These are phyloP conservation scores for Cottoperca gobio DNA, from an alignment of 2,797 vertebrate species.

Conservation along the genomic window DNA sequence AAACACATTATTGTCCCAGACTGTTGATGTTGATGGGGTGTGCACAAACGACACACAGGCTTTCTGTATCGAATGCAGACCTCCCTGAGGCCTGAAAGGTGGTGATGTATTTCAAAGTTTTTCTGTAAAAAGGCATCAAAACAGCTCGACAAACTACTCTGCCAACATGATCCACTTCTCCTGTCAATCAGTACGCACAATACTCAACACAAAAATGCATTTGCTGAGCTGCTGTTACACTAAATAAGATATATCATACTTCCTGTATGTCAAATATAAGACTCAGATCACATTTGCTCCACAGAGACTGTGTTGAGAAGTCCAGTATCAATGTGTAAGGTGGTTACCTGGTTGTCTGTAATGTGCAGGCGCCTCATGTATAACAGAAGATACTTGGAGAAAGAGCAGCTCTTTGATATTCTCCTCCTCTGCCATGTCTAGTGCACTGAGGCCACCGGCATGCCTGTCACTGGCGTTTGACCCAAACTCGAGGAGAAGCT, in stretches of 20 bases:
- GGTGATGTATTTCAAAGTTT: background rate
- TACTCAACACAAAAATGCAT: background rate
- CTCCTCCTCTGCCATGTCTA: constrained; percentile 77
- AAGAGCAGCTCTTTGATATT: constrained; percentile 84
- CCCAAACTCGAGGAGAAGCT: constrained; percentile 86
- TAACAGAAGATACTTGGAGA: constrained; percentile 37
- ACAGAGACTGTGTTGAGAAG: background rate
- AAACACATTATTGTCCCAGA: background rate
- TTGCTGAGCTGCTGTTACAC: background rate
- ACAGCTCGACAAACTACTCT: background rate
- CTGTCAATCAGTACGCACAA: background rate
- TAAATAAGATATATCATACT: background rate
- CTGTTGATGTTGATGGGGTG: background rate
- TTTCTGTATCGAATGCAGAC: background rate
- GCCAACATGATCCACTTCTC: background rate
- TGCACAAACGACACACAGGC: background rate
- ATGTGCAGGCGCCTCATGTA: background rate
- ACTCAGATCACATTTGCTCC: background rate
- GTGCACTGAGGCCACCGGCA: constrained; percentile 74
- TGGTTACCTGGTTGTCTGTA: constrained; percentile 21
- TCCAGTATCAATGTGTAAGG: background rate
- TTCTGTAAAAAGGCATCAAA: background rate
- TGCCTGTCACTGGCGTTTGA: constrained; percentile 80
- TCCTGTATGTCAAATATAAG: background rate
- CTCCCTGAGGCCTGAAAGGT: background rate